These are phyloP conservation scores for Ardeotis arabs DNA, from an alignment of 2,113 vertebrate species.

Conservation along the genomic window DNA sequence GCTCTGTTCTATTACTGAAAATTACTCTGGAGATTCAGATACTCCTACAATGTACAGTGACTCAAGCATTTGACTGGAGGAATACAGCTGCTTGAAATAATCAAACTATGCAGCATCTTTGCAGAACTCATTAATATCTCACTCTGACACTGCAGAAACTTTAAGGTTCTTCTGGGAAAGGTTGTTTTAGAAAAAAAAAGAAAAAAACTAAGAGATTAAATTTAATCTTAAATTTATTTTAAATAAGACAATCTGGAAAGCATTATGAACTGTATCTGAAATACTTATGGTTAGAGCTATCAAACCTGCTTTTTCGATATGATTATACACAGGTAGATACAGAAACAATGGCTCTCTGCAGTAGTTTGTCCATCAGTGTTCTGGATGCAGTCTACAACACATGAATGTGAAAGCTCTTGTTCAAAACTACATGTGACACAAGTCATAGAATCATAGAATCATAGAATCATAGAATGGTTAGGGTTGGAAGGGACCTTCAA, in stretches of 20 bases:
- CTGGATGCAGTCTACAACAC: neutral
- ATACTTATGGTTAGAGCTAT: neutral
- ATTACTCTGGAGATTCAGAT: neutral
- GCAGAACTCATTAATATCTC: neutral
- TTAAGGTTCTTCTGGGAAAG: neutral
- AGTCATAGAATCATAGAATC: neutral
- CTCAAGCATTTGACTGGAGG: neutral
- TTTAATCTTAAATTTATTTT: neutral
- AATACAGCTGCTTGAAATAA: neutral
- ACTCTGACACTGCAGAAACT: neutral
- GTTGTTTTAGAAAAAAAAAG: neutral
- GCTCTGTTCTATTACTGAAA: neutral
- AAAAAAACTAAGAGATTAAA: neutral
- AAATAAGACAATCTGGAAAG: neutral
- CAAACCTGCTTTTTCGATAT: neutral
- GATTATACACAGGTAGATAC: neutral
- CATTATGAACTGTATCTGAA: neutral
- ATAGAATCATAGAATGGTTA: no score
- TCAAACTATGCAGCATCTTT: neutral
- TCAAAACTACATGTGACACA: neutral
- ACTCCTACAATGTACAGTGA: neutral
- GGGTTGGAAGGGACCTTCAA: no score
- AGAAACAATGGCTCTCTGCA: rapidly evolving
- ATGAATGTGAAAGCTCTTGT: neutral
- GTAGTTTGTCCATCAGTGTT: neutral